Conservation (phyloP, 2,797 vertebrate species). For the Thalassophryne amazonica region DNA sequence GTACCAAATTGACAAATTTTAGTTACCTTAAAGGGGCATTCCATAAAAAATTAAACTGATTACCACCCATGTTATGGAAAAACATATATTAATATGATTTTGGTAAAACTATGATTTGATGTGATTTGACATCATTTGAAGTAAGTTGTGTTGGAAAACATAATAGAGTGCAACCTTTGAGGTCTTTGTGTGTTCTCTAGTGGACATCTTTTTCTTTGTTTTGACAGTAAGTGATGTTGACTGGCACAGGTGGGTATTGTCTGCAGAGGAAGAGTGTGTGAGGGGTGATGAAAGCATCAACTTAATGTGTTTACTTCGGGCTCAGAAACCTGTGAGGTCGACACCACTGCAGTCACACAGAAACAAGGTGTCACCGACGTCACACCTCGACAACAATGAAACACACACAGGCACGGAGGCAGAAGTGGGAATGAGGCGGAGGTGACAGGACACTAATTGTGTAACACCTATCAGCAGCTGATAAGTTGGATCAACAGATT, state of each 20-base stretch:
- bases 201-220: constrained; percentile 3
- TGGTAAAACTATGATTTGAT: no score
- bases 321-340: constrained; percentile 4
- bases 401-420: not conserved
- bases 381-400: not conserved
- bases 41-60: no score
- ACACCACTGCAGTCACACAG: constrained; percentile 5
- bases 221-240: constrained; percentile 36
- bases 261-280: constrained; percentile 39
- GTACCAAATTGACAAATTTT: no score
- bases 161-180: no score
- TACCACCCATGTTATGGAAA: no score
- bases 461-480: constrained; percentile 48
- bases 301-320: constrained; percentile 31
- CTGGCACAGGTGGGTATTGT: constrained; percentile 44
- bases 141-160: no score
- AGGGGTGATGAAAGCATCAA: constrained; percentile 40
- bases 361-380: not conserved
- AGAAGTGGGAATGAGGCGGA: constrained; percentile 31
- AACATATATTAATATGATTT: no score
- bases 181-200: not conserved
- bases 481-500: constrained; percentile 38
- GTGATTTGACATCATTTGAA: no score
- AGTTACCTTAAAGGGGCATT: no score
- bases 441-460: constrained; percentile 45